These are phyloP conservation scores for Stenoptilia bipunctidactyla DNA, from an alignment of 2,888 invertebrate species.

Conservation along the genomic window DNA sequence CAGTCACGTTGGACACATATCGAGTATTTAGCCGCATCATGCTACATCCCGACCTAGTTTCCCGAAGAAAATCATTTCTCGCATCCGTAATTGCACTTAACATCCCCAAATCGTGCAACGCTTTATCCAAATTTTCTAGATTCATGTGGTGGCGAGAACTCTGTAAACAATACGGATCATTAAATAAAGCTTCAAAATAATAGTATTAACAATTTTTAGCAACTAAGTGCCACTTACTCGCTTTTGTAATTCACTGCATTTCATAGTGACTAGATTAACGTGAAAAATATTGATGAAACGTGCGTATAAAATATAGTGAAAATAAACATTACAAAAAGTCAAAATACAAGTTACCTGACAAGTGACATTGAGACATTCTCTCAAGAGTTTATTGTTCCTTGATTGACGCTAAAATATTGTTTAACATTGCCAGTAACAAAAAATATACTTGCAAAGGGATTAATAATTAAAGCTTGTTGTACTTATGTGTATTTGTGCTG, in stretches of 20 bases:
- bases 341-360: too few relatives aligned
- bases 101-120: constrained; percentile 74
- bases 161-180: constrained; percentile 40
- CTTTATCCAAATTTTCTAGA: constrained; percentile 69
- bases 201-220: too few relatives aligned
- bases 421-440: too few relatives aligned
- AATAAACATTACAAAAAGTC: constrained; percentile 68
- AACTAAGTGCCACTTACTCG: constrained; percentile 31
- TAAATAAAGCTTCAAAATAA: not conserved
- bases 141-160: constrained; percentile 54
- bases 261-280: constrained; percentile 36
- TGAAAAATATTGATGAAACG: constrained; percentile 32
- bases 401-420: too few relatives aligned
- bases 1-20: constrained; percentile 74
- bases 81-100: constrained; percentile 71
- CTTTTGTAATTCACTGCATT: constrained; percentile 51
- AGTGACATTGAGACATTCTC: too few relatives aligned
- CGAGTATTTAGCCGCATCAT: constrained; percentile 71
- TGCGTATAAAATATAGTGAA: constrained; percentile 43
- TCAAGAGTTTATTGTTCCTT: too few relatives aligned
- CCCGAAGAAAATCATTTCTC: constrained; percentile 67
- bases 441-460: too few relatives aligned
- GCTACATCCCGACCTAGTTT: constrained; percentile 56
- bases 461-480: too few relatives aligned
- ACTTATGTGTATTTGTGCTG: too few relatives aligned